Conservation (phyloP, 2,888 invertebrate genomes). For the Macrostomum cliftonense region DNA sequence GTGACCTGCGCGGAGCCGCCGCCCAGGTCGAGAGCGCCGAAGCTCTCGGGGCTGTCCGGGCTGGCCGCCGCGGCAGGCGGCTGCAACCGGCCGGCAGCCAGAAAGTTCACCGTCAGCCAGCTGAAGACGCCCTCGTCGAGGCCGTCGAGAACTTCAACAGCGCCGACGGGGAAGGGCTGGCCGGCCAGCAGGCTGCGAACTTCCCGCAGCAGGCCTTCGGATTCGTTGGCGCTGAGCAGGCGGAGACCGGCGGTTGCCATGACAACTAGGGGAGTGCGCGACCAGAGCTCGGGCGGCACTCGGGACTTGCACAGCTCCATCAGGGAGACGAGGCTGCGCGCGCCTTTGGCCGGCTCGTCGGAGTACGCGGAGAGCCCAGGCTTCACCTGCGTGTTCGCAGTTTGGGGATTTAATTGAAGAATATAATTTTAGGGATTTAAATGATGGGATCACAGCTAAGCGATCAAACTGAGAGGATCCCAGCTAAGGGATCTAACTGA, state of each 20-base stretch:
- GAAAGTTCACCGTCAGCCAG: conserved; percentile 86
- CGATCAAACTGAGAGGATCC: no score
- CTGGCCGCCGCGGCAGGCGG: no score
- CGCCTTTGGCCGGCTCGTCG: conserved; percentile 52
- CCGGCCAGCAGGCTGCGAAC: conserved; percentile 36
- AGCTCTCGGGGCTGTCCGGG: conserved; percentile 38
- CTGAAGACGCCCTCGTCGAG: conserved; percentile 73
- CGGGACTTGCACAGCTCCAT: conserved; percentile 55
- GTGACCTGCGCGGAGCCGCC: conserved; percentile 65
- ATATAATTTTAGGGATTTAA: no score
- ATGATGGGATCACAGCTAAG: no score
- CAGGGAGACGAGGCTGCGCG: conserved; percentile 10
- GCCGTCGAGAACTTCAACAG: conserved; percentile 80
- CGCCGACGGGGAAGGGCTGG: conserved; percentile 35
- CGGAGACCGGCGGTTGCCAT: conserved; percentile 81
- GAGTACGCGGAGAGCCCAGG: conserved; percentile 76
- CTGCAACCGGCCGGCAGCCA: no score
- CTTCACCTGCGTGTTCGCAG: no score
- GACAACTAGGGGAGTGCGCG: conserved; percentile 58
- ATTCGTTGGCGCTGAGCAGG: conserved; percentile 44
- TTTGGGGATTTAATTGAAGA: no score
- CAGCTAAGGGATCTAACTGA: no score
- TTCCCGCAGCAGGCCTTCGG: conserved; percentile 49
- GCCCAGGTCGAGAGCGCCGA: conserved; percentile 76
- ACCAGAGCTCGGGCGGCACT: conserved; percentile 57